Conservation (phyloP, 35 echinoderm and acorn worm species). For the Acanthaster planci region DNA sequence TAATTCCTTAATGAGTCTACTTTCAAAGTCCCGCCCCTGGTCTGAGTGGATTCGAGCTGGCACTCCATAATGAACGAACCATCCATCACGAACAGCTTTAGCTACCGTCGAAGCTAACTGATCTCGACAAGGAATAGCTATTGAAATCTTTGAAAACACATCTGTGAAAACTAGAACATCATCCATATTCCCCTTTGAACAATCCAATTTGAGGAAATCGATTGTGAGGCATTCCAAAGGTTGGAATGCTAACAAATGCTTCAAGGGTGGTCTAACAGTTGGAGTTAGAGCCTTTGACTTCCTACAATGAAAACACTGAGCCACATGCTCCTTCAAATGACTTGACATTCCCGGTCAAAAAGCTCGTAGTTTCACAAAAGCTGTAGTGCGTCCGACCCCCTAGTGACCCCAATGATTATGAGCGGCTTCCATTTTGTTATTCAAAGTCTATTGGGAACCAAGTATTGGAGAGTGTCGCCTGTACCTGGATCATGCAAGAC, state of each 20-base stretch:
- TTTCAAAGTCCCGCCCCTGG: conserved; percentile 72
- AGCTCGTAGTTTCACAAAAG: conserved; percentile 18
- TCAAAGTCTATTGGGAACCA: no score
- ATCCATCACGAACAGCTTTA: conserved; percentile 37
- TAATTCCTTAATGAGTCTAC: not conserved
- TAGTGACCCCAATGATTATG: conserved; percentile 60
- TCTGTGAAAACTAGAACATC: conserved; percentile 61
- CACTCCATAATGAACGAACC: conserved; percentile 59
- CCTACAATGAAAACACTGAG: conserved; percentile 46
- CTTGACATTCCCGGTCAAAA: conserved; percentile 49
- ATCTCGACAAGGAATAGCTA: conserved; percentile 48
- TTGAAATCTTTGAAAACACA: conserved; percentile 45
- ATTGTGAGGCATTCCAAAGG: conserved; percentile 39
- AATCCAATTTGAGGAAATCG: conserved; percentile 35
- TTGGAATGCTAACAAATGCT: not conserved
- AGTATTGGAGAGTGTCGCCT: no score
- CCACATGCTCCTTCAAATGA: conserved; percentile 11
- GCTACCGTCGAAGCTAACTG: conserved; percentile 64
- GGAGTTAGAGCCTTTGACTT: not conserved
- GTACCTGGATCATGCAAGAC: no score
- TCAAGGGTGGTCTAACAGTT: not conserved
- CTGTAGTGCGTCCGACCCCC: conserved; percentile 32
- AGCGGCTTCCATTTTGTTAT: no score
- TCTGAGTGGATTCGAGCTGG: conserved; percentile 67
- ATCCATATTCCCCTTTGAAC: not conserved